phyloP scores from a whole-genome alignment of 1,140 invertebrate genomes.

The Chironomus striatipennis region DNA sequence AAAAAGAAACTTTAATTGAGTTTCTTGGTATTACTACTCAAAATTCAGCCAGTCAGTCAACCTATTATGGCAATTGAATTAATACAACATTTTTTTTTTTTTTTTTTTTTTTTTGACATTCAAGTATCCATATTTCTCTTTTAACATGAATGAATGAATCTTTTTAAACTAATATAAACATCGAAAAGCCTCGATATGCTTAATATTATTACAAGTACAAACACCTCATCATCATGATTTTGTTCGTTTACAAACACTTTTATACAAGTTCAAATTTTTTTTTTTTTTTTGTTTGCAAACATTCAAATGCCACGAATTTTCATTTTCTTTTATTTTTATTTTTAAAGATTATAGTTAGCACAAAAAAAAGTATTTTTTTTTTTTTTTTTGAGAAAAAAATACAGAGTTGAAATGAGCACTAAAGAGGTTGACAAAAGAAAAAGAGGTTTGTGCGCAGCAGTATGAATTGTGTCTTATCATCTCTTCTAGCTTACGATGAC shows the following conservation, averaged over 20 bases:
- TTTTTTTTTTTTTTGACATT: constrained; percentile 14
- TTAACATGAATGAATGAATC: background rate
- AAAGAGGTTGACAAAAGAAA: background rate
- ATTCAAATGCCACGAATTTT: background rate
- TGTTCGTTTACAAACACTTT: too few species aligned
- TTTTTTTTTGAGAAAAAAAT: background rate
- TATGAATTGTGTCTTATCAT: background rate
- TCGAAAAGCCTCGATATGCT: background rate
- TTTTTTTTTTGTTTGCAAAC: background rate
- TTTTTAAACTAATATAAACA: background rate
- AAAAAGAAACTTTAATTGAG: too few species aligned
- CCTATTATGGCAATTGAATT: background rate
- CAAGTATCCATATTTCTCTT: background rate
- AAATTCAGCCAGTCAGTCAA: too few species aligned
- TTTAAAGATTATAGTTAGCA: too few species aligned
- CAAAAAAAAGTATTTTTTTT: background rate
- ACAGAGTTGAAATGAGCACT: background rate
- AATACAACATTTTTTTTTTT: background rate
- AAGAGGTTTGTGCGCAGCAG: background rate
- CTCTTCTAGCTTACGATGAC: background rate
- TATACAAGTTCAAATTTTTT: background rate
- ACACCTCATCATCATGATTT: too few species aligned
- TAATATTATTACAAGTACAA: background rate
- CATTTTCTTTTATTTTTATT: background rate
- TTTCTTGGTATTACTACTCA: too few species aligned